Evolutionary conservation across 2,888 invertebrate genomes (phyloP).

Genomic region (Entomobrya proxima): DNA sequence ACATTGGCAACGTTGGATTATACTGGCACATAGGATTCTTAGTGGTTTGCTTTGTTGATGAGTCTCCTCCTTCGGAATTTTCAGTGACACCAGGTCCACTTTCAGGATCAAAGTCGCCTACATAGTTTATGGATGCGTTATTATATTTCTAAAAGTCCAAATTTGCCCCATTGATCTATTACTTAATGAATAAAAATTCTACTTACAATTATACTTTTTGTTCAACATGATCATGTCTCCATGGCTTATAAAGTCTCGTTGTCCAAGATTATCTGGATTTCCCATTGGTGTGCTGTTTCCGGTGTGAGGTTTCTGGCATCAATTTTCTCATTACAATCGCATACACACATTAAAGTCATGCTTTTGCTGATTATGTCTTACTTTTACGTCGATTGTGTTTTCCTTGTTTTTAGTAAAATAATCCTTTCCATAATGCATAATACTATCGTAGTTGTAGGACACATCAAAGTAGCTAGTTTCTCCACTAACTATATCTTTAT

Average conservation of each 20-base stretch:
- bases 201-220: slow-evolving; percentile 67
- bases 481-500: slow-evolving; percentile 48
- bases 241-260: slow-evolving; percentile 65
- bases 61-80: background rate
- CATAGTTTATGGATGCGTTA: too few relatives aligned
- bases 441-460: slow-evolving; percentile 69
- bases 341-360: background rate
- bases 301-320: slow-evolving; percentile 43
- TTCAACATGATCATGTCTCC: slow-evolving; percentile 63
- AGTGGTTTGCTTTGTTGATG: slow-evolving; percentile 14
- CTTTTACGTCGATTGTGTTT: slow-evolving; percentile 63
- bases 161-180: too few relatives aligned
- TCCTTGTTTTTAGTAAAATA: slow-evolving; percentile 62
- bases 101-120: too few relatives aligned
- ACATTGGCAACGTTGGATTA: slow-evolving; percentile 38
- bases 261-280: slow-evolving; percentile 63
- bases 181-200: too few relatives aligned
- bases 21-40: slow-evolving; percentile 54
- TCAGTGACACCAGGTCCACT: too few relatives aligned
- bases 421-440: slow-evolving; percentile 69
- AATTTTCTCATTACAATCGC: background rate
- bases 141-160: too few relatives aligned
- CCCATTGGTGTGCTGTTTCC: slow-evolving; percentile 35
- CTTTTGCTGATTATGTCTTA: background rate
- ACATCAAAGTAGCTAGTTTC: slow-evolving; percentile 49